phyloP scores from a whole-genome alignment of 1,140 invertebrate genomes.

The Achroia grisella region DNA sequence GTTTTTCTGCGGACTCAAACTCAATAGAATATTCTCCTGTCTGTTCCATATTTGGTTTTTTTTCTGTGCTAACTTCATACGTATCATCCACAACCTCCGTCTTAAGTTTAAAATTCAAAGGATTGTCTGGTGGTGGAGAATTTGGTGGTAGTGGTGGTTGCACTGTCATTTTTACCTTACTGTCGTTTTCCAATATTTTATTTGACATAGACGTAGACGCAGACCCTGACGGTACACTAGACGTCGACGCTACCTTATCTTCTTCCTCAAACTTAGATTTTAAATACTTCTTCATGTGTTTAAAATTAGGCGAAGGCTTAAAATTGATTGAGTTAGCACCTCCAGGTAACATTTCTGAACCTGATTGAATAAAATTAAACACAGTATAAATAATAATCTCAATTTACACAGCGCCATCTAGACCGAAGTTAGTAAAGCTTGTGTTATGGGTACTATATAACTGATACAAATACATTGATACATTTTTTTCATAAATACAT shows the following conservation, averaged over 20 bases:
- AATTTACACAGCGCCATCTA: too few relatives aligned
- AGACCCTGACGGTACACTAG: too few relatives aligned
- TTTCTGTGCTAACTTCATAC: constrained; percentile 8
- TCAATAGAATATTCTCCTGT: background rate
- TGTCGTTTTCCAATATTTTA: constrained; percentile 6
- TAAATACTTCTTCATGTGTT: constrained; percentile 56
- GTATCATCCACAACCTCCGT: constrained; percentile 23
- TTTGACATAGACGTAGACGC: background rate
- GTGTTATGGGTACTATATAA: too few relatives aligned
- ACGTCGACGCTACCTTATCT: background rate
- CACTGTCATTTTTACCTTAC: constrained; percentile 6
- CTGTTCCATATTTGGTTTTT: constrained; percentile 6
- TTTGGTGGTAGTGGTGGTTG: constrained; percentile 30
- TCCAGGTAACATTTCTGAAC: background rate
- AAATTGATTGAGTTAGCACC: constrained; percentile 36
- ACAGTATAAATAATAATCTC: too few relatives aligned
- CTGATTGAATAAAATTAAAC: too few relatives aligned
- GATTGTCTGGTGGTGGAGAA: constrained; percentile 19
- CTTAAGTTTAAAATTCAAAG: constrained; percentile 14
- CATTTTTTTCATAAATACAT: too few relatives aligned
- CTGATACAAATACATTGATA: too few relatives aligned
- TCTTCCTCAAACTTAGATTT: constrained; percentile 34
- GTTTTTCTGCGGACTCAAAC: background rate
- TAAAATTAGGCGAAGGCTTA: constrained; percentile 37
- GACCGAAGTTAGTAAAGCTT: too few relatives aligned